phyloP scores from a whole-genome alignment of 2,888 invertebrate genomes.

The Vesta saturnalis region DNA sequence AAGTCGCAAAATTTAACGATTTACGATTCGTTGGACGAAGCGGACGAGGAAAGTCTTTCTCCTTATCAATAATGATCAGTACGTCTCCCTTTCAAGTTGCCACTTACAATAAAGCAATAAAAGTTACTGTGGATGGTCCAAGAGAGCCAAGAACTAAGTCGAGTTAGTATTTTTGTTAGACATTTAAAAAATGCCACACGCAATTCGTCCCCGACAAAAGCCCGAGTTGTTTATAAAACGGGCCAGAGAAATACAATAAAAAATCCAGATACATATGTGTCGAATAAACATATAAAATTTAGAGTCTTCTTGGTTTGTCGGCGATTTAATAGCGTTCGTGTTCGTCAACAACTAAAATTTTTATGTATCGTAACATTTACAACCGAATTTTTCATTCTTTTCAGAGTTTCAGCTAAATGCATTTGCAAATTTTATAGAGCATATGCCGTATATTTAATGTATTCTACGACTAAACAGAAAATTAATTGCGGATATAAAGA shows the following conservation, averaged over 20 bases:
- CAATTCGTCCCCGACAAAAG: constrained; percentile 39
- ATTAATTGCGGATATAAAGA: constrained; percentile 34
- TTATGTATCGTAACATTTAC: constrained; percentile 37
- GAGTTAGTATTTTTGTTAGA: constrained; percentile 75
- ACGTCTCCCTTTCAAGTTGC: constrained; percentile 85
- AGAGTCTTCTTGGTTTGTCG: constrained; percentile 54
- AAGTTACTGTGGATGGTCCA: constrained; percentile 99
- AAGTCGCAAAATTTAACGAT: constrained; percentile 99
- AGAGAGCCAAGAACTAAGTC: constrained; percentile 96
- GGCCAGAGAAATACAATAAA: constrained; percentile 42
- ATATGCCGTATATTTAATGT: constrained; percentile 27
- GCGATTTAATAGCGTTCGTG: constrained; percentile 48
- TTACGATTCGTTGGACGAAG: constrained; percentile 97
- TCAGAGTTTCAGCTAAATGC: constrained; percentile 17
- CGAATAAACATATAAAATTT: constrained; percentile 55
- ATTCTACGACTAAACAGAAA: constrained; percentile 26
- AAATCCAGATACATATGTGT: constrained; percentile 48
- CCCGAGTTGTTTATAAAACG: constrained; percentile 48
- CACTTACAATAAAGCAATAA: constrained; percentile 95
- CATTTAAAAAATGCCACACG: constrained; percentile 34
- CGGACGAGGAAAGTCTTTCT: constrained; percentile 96
- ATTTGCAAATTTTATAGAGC: constrained; percentile 33
- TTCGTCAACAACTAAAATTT: constrained; percentile 38
- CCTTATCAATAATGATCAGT: constrained; percentile 92
- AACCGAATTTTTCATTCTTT: constrained; percentile 20